Evolutionary conservation across 2,888 invertebrate genomes (phyloP).

Genomic region (Cephus sareptanus): DNA sequence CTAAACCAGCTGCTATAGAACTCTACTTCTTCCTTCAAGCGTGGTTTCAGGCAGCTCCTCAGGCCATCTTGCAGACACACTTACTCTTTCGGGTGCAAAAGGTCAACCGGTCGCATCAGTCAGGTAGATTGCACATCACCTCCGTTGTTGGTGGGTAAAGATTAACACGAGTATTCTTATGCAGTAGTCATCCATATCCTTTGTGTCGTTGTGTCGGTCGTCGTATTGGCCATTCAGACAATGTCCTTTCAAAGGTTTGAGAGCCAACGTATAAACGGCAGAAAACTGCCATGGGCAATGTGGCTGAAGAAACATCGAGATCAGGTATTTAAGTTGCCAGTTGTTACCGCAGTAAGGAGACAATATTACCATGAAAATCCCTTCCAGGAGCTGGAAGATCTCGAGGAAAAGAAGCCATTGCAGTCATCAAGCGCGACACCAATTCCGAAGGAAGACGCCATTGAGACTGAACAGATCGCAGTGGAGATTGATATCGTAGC

Average conservation of each 20-base stretch:
- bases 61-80: conserved; percentile 75
- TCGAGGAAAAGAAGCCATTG: conserved; percentile 54
- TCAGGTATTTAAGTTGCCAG: conserved; percentile 36
- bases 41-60: conserved; percentile 82
- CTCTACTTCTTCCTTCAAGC: conserved; percentile 83
- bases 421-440: conserved; percentile 21
- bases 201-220: conserved; percentile 75
- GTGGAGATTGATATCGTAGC: conserved; percentile 25
- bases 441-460: conserved; percentile 3
- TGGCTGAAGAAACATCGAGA: conserved; percentile 60
- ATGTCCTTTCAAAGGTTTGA: conserved; percentile 82
- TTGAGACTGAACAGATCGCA: conserved; percentile 25
- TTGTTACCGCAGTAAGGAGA: neutral
- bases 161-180: conserved; percentile 41
- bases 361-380: neutral
- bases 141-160: conserved; percentile 2
- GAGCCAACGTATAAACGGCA: conserved; percentile 79
- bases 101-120: conserved; percentile 70
- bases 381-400: conserved; percentile 44
- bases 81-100: conserved; percentile 72
- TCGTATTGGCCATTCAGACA: conserved; percentile 78
- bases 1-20: conserved; percentile 77
- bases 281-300: conserved; percentile 79
- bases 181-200: conserved; percentile 76
- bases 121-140: conserved; percentile 67